Percentiles rank a stretch among this genome's conserved stretches.
These are phyloP conservation scores for Linnaemya vulpina DNA, from an alignment of 2,888 invertebrate genomes.

Conservation along the genomic window DNA sequence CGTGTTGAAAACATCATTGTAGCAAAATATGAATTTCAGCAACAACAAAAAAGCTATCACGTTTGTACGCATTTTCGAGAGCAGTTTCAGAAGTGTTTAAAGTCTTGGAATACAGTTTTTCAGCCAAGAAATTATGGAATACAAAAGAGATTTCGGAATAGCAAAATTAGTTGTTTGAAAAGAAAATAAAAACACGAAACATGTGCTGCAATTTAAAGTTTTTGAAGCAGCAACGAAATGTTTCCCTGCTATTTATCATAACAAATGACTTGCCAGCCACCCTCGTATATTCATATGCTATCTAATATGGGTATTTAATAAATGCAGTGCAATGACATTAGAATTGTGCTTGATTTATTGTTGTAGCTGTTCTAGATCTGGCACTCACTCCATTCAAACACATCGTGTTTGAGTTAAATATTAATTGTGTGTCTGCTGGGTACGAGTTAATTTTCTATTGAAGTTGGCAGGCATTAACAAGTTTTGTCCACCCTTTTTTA, in stretches of 20 bases:
- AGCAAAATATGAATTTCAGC: slow-evolving; percentile 31
- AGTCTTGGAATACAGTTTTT: neutral
- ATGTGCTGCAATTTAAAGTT: no score
- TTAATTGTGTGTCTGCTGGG: neutral
- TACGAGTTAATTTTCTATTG: slow-evolving; percentile 21
- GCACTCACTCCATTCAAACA: neutral
- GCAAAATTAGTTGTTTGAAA: no score
- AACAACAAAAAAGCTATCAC: slow-evolving; percentile 21
- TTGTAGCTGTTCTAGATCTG: slow-evolving; percentile 22
- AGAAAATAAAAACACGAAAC: no score
- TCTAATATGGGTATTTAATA: slow-evolving; percentile 40
- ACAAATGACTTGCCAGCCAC: neutral
- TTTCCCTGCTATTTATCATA: no score
- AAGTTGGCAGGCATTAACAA: slow-evolving; percentile 25
- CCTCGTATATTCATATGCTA: neutral
- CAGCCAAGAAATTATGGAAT: no score
- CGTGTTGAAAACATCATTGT: slow-evolving; percentile 69
- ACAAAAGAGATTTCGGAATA: no score
- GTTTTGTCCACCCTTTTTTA: slow-evolving; percentile 37
- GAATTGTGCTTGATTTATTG: slow-evolving; percentile 45
- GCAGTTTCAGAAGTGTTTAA: neutral
- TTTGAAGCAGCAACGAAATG: no score
- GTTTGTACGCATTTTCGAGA: neutral
- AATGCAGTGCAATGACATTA: slow-evolving; percentile 62
- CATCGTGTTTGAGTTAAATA: slow-evolving; percentile 1